Conservation (phyloP, 2,113 vertebrate genomes). For the Rutilus rutilus region DNA sequence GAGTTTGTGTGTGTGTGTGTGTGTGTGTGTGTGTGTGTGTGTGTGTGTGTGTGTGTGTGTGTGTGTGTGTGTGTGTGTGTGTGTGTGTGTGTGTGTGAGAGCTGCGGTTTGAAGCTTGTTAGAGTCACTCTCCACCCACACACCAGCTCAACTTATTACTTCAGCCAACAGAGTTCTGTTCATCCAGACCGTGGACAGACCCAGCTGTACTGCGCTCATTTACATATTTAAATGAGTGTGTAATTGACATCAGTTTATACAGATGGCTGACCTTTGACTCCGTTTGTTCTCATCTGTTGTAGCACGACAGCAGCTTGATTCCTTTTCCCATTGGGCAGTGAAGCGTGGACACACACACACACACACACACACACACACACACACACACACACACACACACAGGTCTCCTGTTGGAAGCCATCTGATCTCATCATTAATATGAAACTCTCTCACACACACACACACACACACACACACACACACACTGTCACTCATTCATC, state of each 20-base stretch:
- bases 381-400: background rate
- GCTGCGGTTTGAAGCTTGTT: background rate
- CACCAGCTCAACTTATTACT: too few species aligned
- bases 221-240: constrained; percentile 67
- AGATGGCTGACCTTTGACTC: constrained; percentile 71
- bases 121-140: too few species aligned
- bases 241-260: constrained; percentile 66
- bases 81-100: too few species aligned
- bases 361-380: constrained; percentile 19
- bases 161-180: background rate
- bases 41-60: background rate
- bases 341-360: constrained; percentile 46
- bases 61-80: background rate
- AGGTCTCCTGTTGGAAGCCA: constrained; percentile 12
- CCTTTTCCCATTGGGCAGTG: constrained; percentile 54
- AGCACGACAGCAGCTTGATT: constrained; percentile 54
- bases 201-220: constrained; percentile 4
- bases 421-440: constrained; percentile 21
- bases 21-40: background rate
- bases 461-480: background rate
- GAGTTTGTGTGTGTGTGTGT: background rate
- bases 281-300: constrained; percentile 64
- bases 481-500: constrained; percentile 6
- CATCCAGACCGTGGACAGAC: background rate
- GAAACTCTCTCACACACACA: background rate